Percentiles rank a stretch among this genome's conserved stretches.
phyloP scores from a whole-genome alignment of 2,797 vertebrate species.

The Meda fulgida region DNA sequence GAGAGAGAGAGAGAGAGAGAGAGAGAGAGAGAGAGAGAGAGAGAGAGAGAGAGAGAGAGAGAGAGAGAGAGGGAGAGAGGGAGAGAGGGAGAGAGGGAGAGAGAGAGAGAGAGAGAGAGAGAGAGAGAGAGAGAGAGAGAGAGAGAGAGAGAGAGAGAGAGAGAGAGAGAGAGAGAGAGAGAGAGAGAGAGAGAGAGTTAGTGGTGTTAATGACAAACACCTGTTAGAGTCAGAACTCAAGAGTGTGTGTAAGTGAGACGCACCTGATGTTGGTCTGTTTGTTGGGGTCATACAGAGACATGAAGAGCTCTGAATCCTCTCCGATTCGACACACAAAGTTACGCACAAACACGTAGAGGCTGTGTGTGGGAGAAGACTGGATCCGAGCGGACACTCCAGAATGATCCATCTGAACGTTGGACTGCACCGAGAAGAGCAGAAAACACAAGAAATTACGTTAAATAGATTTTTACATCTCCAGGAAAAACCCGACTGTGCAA shows the following conservation, averaged over 20 bases:
- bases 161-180: background rate
- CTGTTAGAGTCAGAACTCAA: background rate
- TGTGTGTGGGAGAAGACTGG: slow-evolving; percentile 93
- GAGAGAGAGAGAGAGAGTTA: too few species aligned
- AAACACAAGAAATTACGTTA: slow-evolving; percentile 14
- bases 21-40: slow-evolving; percentile 16
- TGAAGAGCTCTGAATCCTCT: slow-evolving; percentile 97
- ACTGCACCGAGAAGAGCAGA: slow-evolving; percentile 71
- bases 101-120: slow-evolving; percentile 16
- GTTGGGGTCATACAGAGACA: slow-evolving; percentile 94
- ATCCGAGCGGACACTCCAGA: slow-evolving; percentile 88
- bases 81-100: slow-evolving; percentile 23
- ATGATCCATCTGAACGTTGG: slow-evolving; percentile 87
- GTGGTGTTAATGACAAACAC: background rate
- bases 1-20: slow-evolving; percentile 24
- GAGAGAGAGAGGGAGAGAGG: slow-evolving; percentile 15
- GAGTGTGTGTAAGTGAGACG: background rate
- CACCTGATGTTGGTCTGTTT: slow-evolving; percentile 92
- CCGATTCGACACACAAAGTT: slow-evolving; percentile 99
- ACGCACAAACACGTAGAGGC: slow-evolving; percentile 96
- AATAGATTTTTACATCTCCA: background rate
- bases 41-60: slow-evolving; percentile 24
- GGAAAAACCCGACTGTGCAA: background rate
- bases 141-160: slow-evolving; percentile 16
- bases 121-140: slow-evolving; percentile 24